Evolutionary conservation across 35 echinoderm and acorn worm genomes (phyloP), one percentile per base, ranked within the genome.

Genomic region (Eucidaris tribuloides): DNA sequence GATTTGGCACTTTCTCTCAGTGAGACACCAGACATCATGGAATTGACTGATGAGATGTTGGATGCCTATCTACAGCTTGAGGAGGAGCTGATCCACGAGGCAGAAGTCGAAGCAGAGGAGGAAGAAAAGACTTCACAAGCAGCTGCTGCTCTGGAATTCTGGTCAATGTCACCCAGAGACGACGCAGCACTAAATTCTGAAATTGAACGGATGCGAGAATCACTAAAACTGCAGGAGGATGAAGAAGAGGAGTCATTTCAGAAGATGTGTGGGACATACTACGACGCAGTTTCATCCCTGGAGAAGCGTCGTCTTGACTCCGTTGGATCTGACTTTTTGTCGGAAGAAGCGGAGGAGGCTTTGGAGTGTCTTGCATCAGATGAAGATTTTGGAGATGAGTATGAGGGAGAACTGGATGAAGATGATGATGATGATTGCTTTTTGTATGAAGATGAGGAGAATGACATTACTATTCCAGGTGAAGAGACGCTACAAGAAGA

Each of bases 131-230:
- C 46, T 19, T 62, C 33, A 33, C 70, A 64, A 62, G 81, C 65
- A 35, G 50, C 80, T 62, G 68, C 79, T 23, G 94, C 91, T 80
- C 72, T 97, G 38, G 94, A 97, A 45, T 97, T 97, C 76, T 97
- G 94, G 94, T 91, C 94, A n/a, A 83, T 97, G 58, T 97, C 94
- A 30, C 89, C 89, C 17, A 83, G 77, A 64, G 89, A 97, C 2
- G 85, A 88, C 28, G n/a, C 44, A 40, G 46, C 55, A 60, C 78
- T 88, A 44, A 80, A 74, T n/a, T 33, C 68, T 18, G 68, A 74
- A 34, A 22, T 5, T 27, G n/a, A 23, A 22, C 24, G 34, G 61
- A 22, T 22, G 23, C 24, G 23, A 23, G 61, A 64, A 9, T 9
- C 6, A 9, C 9, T 6, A 5, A 32, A 64, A 5, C 22, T 9